Evolutionary conservation across 2,797 vertebrate species (phyloP), one percentile per base, ranked within the genome.

Genomic region (Myripristis jacobus): DNA sequence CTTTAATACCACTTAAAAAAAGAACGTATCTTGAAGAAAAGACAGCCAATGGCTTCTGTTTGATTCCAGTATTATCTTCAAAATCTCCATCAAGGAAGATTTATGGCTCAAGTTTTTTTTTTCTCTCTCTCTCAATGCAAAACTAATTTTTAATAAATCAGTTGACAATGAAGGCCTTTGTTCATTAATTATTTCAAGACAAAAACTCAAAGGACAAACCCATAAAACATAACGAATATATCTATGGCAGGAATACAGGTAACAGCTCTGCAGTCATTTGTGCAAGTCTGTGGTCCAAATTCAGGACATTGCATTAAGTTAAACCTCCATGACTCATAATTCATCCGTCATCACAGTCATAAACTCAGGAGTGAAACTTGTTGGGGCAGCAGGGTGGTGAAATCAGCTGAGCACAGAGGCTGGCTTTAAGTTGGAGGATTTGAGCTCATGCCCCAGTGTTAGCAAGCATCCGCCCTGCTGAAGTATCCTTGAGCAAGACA

Each of bases 1-100:
- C 61, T 93, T 91, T 90, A 91, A 92, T 91, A 72, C 62, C 34
- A 66, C 65, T 87, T 75, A 68, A 79, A 75, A 75, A 76, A 68
- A 71, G 5, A 59, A 86, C 27, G 84, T 2, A 55, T 70, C 25
- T 58, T 68, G 75, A 85, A 82, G 53, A 72, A 87, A 88, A 89
- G 83, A 84, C 89, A 87, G 79, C 85, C 66, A n/a, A 63, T 19
- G 53, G 80, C 77, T 80, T 77, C 70, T 73, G 63, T 70, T 72
- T 72, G 65, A 83, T 76, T 82, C 73, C 89, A 84, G 84, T 77
- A 80, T 74, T 36, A 27, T 56, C 70, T 72, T 74, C 44, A 81
- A 77, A 43, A 70, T 80, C 81, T 76, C 63, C 74, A 52, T 52
- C 41, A 38, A 64, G 60, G 62, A 85, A 85, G 80, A 81, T 66